Conservation (phyloP, 2,888 invertebrate genomes). For the Mimumesa dahlbomi region DNA sequence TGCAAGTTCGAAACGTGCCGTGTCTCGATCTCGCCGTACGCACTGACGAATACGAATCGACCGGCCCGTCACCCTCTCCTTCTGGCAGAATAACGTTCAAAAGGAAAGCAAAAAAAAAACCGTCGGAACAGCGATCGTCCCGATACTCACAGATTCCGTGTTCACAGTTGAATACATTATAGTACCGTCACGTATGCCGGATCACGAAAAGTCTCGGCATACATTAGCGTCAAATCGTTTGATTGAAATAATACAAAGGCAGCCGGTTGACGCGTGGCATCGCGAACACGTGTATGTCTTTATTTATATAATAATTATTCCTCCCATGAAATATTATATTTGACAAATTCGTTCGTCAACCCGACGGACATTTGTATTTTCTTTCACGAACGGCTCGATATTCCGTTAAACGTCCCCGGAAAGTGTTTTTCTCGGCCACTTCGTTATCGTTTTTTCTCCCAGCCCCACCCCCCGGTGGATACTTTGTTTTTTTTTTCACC, state of each 20-base stretch:
- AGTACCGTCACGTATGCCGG: constrained; percentile 65
- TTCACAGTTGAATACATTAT: constrained; percentile 72
- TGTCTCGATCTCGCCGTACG: constrained; percentile 71
- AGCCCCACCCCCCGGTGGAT: background rate
- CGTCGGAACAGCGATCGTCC: constrained; percentile 61
- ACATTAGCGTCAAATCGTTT: constrained; percentile 47
- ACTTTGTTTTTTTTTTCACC: background rate
- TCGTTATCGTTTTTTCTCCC: constrained; percentile 48
- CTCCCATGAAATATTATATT: too few species aligned
- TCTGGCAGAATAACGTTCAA: constrained; percentile 59
- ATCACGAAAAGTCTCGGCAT: constrained; percentile 61
- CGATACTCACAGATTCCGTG: constrained; percentile 63
- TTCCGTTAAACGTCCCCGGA: background rate
- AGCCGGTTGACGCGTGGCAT: too few species aligned
- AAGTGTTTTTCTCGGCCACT: constrained; percentile 20
- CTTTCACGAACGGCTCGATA: background rate
- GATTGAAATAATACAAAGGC: too few species aligned
- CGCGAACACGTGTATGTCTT: too few species aligned
- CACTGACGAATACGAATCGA: constrained; percentile 57
- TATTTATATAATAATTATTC: too few species aligned
- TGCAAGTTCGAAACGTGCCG: constrained; percentile 69
- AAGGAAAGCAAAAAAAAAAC: constrained; percentile 35
- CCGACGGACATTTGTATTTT: background rate
- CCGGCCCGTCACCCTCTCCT: constrained; percentile 10
- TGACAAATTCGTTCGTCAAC: background rate